Base-by-base conservation (phyloP, 2,888 invertebrate species). In the Nomada fucata region DNA sequence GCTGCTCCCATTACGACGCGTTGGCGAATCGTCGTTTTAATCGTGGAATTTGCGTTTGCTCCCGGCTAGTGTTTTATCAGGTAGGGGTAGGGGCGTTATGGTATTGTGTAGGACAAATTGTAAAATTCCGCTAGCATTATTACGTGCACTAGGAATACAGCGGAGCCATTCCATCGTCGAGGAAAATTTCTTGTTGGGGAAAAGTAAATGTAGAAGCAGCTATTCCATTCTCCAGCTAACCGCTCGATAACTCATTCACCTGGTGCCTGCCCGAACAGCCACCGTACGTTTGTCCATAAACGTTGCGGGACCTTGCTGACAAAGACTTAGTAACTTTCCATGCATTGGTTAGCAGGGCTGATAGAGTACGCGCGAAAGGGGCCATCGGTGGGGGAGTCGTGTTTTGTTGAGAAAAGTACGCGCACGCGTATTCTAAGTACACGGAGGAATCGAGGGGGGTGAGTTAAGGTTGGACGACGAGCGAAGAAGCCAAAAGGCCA, bases 341-440 rank as follows among this genome's bases (percentile, higher is more conserved):
- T 91, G 91, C 91, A 91, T 91, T 89, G 87, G 85, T 89, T 92
- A 92, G 91, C 89, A 89, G 90, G 77, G 82, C 76, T 75, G 76
- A 77, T 79, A 73, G 80, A 76, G 65, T 73, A 63, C 65, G 70
- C 55, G 70, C 55, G 73, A 74, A 73, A 69, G 57, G 76, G 72
- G n/a, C 59, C 44, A 26, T 42, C 20, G 47, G 53, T 11, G 42
- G 57, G 75, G 83, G 20, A 53, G 64, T 79, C 36, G 36, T 80
- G 80, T 83, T 82, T 80, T 61, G 83, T 79, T 71, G 83, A 61
- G 71, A 65, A 77, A 57, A 60, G 65, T 61, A 68, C 63, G 59
- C 53, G 71, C 50, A n/a, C 23, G 20, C 57, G 18, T 23, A 55
- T 57, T 42, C 57, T 23, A 26, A 55, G 52, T 44, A 18, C 36